Evolutionary conservation across 2,797 vertebrate species (phyloP), one percentile per base, ranked within the genome.

Genomic region (Pempheris klunzingeri): DNA sequence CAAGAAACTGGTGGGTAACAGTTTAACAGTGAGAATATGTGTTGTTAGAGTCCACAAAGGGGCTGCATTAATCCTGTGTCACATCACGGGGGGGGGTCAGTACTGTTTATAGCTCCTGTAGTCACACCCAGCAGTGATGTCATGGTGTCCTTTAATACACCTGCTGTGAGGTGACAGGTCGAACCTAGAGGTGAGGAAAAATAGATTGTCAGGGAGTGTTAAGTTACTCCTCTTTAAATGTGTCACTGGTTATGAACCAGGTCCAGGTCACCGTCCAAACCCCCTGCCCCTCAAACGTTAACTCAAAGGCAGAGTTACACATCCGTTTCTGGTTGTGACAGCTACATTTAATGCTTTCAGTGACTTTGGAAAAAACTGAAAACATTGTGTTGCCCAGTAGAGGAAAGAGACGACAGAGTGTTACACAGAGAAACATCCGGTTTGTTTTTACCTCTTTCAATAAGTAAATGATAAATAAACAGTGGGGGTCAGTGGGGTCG

Each of bases 1-100:
- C 88, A 95, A 93, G 82, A 99, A 98, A 90, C 93, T 99, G 96
- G 98, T 99, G 90, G 88, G 96, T 84, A 43, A 44, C 13, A 28
- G 1, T 57, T 68, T 13, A 26, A 4, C 13, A 53, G 7, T 24
- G 7, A 20, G 7, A 12, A 7, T 43, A 15, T 30, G 28, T 18
- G 3, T 14, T 22, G 1, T 17, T 11, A 20, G 18, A 38, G 24
- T 39, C 26, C 2, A 18, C 47, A 52, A 20, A 67, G 32, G 8
- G 13, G 14, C 7, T 4, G 3, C 13, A 49, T 59, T 9, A 14
- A 17, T 46, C 4, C 32, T 36, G n/a, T n/a, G n/a, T n/a, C n/a
- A n/a, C n/a, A n/a, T n/a, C n/a, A n/a, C n/a, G n/a, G n/a, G n/a
- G n/a, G n/a, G n/a, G n/a, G n/a, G n/a, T n/a, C n/a, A n/a, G n/a